phyloP scores from a whole-genome alignment of 2,113 vertebrate genomes.

The Heterotis niloticus region DNA sequence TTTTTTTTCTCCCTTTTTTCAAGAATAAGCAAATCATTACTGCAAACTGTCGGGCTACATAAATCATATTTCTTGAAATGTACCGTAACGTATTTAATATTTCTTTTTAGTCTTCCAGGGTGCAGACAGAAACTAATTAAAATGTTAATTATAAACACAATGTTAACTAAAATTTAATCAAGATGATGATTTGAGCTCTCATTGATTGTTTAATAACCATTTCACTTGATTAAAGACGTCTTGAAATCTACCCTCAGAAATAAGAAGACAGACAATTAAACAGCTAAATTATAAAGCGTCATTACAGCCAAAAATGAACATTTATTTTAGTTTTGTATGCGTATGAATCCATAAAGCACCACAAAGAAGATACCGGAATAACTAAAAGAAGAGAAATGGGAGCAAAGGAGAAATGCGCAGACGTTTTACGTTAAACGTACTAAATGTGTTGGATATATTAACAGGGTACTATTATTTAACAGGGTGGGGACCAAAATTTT shows the following conservation, averaged over 20 bases:
- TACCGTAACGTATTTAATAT: neutral
- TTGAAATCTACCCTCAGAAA: neutral
- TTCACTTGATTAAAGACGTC: conserved; percentile 1
- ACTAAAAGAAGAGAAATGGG: neutral
- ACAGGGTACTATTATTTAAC: too few species aligned
- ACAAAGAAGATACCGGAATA: conserved; percentile 17
- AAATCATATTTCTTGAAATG: neutral
- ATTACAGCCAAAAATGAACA: conserved; percentile 29
- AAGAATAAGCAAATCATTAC: neutral
- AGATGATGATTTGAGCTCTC: neutral
- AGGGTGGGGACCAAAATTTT: too few species aligned
- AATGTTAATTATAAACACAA: neutral
- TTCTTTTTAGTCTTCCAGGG: neutral
- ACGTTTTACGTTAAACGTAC: neutral
- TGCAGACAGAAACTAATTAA: neutral
- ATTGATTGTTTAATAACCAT: conserved; percentile 2
- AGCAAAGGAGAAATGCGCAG: neutral
- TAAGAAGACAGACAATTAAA: conserved; percentile 8
- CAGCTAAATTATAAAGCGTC: conserved; percentile 23
- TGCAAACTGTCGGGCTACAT: neutral
- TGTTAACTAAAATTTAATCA: neutral
- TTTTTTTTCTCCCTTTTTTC: too few species aligned
- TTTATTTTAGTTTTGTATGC: conserved; percentile 27
- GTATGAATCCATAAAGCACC: conserved; percentile 21
- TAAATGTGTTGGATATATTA: conserved; percentile 13